Evolutionary conservation across 2,888 invertebrate species (phyloP), one percentile per base, ranked within the genome.

Genomic region (Adelphocoris suturalis): DNA sequence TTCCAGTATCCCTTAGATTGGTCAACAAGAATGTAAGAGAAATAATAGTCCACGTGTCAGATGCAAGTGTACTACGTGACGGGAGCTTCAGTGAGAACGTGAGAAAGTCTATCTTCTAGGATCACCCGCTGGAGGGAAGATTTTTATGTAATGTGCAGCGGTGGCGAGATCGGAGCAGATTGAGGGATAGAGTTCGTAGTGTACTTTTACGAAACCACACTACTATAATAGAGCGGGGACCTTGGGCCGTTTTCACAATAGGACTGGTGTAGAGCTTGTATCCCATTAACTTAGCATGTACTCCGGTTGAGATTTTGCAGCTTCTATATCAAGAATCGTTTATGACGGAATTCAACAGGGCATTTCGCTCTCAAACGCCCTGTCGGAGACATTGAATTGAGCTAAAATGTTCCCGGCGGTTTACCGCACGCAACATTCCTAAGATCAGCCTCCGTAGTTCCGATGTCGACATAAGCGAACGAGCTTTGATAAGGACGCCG

Each of bases 361-460:
- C 16, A 19, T 19, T 19, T 23, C 68, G 19, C 68, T 68, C 27
- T 23, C 68, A 19, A n/a, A 23, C 23, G 23, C 68, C 68, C 68
- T 7, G 68, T 12, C 68, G 68, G 52, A 52, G 52, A 68, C 68
- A 68, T 68, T 68, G 68, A 68, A 68, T 23, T 57, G 57, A 57
- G 19, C 68, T 68, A 23, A 68, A 68, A 68, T 82, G 46, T 52
- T 82, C 23, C 23, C 52, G 23, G 82, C 52, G 82, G 82, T 82
- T 82, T 52, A 82, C 82, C 82, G 82, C 82, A 82, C 82, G 78
- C 76, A 76, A 28, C 52, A 52, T 52, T 52, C 82, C 27, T 27
- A 23, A 52, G 23, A 46, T 13, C 52, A 82, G 14, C 82, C 19
- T 82, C 48, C 82, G 19, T 52, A 82, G 82, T 82, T 82, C 82